Percentiles rank a stretch among this genome's conserved stretches.
Evolutionary conservation across 2,888 invertebrate genomes (phyloP).

Genomic region (Dasypolia templi): DNA sequence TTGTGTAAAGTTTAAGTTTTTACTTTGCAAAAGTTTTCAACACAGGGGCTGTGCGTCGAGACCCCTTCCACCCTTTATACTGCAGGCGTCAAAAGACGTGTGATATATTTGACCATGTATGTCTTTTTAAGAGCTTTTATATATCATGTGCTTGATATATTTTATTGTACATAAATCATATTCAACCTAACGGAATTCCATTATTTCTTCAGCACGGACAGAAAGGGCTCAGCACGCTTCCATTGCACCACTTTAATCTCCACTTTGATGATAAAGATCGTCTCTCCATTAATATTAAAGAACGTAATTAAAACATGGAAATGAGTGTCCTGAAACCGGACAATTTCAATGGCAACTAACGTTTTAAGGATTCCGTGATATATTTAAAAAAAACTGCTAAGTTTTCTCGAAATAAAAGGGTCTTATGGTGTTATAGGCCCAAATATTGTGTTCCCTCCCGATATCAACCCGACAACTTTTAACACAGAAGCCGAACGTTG

Average conservation of each 20-base stretch:
- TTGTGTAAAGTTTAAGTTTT: conserved; percentile 52
- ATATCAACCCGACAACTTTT: not conserved
- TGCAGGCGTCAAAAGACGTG: no score
- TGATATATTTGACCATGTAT: no score
- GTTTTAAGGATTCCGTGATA: not conserved
- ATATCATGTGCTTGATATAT: no score
- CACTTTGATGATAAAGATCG: not conserved
- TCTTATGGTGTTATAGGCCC: no score
- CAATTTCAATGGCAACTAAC: not conserved
- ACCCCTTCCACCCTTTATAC: no score
- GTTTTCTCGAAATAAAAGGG: not conserved
- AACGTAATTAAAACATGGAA: not conserved
- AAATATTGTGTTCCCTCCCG: not conserved
- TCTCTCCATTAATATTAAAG: not conserved
- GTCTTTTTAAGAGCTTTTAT: no score
- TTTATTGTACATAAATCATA: no score
- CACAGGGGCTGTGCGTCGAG: no score
- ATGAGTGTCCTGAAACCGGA: not conserved
- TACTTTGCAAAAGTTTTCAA: conserved; percentile 42
- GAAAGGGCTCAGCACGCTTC: conserved; percentile 95
- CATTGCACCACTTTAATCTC: conserved; percentile 92
- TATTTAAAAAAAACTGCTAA: not conserved
- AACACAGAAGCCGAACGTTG: not conserved
- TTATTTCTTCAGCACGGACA: no score
- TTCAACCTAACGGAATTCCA: no score